These are phyloP conservation scores for Bolinopsis microptera DNA, from an alignment of 37 sponge, comb jelly and placozoan genomes.

Conservation along the genomic window DNA sequence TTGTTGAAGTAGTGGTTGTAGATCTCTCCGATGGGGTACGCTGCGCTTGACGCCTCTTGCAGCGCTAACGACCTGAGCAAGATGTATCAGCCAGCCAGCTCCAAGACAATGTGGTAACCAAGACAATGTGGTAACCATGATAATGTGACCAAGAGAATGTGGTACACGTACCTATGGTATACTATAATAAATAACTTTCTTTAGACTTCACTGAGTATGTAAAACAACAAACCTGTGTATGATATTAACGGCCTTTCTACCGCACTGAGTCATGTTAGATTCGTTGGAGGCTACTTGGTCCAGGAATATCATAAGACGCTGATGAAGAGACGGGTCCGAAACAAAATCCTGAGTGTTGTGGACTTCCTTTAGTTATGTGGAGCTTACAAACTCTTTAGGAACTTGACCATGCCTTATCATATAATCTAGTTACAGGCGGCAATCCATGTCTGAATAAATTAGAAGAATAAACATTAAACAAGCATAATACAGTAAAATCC, in stretches of 20 bases:
- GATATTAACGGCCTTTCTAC: slow-evolving; percentile 25
- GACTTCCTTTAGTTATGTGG: too few relatives aligned
- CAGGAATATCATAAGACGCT: slow-evolving; percentile 11
- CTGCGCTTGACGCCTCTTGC: neutral
- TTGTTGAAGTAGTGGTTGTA: slow-evolving; percentile 59
- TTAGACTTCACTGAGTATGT: too few relatives aligned
- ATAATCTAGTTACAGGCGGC: too few relatives aligned
- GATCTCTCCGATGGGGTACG: slow-evolving; percentile 41
- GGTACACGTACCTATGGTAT: too few relatives aligned
- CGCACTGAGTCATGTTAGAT: slow-evolving; percentile 47
- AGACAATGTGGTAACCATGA: neutral
- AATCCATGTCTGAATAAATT: too few relatives aligned
- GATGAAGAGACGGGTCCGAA: slow-evolving; percentile 2
- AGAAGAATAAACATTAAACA: too few relatives aligned
- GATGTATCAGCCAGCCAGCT: too few relatives aligned
- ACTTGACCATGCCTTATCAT: too few relatives aligned
- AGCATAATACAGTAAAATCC: too few relatives aligned
- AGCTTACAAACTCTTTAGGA: too few relatives aligned
- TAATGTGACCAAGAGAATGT: too few relatives aligned
- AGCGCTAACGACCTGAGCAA: slow-evolving; percentile 8
- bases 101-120: neutral
- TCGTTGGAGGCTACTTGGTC: slow-evolving; percentile 47
- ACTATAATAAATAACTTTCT: too few relatives aligned
- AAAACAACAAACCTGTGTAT: slow-evolving; percentile 47
- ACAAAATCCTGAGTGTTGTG: slow-evolving; percentile 7